Evolutionary conservation across 2,113 vertebrate species (phyloP).

Genomic region (Xiphophorus couchianus): DNA sequence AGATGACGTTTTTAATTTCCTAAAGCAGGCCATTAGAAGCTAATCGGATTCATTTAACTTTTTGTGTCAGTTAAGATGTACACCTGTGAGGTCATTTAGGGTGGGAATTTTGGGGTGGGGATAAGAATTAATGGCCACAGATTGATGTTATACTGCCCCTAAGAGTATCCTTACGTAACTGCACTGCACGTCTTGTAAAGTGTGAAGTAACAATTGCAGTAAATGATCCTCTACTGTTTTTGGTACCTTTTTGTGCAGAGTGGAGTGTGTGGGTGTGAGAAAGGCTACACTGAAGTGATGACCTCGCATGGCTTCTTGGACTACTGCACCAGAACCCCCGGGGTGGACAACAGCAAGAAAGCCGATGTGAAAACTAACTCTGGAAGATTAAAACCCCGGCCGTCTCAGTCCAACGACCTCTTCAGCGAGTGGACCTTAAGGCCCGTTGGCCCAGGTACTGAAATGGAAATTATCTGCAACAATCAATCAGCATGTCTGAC

Average conservation of each 20-base stretch:
- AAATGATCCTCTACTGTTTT: constrained; percentile 33
- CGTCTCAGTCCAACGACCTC: constrained; percentile 90
- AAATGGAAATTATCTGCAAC: constrained; percentile 46
- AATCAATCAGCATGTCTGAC: constrained; percentile 1
- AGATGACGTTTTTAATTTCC: constrained; percentile 47
- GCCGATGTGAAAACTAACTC: constrained; percentile 94
- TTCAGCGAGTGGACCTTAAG: constrained; percentile 95
- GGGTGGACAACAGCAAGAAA: constrained; percentile 92
- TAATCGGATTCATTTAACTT: constrained; percentile 39
- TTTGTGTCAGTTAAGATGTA: constrained; percentile 18
- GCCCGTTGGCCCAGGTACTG: constrained; percentile 92
- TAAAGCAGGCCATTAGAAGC: constrained; percentile 34
- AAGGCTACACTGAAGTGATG: constrained; percentile 95
- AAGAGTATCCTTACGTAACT: constrained; percentile 53
- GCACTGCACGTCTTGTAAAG: constrained; percentile 27
- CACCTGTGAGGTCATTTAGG: constrained; percentile 11
- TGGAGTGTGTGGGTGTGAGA: constrained; percentile 94
- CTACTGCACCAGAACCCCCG: constrained; percentile 96
- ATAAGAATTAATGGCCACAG: constrained; percentile 17
- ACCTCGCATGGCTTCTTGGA: constrained; percentile 94
- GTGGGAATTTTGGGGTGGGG: constrained; percentile 9
- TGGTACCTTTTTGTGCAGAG: constrained; percentile 77
- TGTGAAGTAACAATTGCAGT: constrained; percentile 23
- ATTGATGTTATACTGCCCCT: constrained; percentile 70
- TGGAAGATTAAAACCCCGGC: constrained; percentile 89